phyloP scores from a whole-genome alignment of 1,140 invertebrate genomes.

The Achatina immaculata region DNA sequence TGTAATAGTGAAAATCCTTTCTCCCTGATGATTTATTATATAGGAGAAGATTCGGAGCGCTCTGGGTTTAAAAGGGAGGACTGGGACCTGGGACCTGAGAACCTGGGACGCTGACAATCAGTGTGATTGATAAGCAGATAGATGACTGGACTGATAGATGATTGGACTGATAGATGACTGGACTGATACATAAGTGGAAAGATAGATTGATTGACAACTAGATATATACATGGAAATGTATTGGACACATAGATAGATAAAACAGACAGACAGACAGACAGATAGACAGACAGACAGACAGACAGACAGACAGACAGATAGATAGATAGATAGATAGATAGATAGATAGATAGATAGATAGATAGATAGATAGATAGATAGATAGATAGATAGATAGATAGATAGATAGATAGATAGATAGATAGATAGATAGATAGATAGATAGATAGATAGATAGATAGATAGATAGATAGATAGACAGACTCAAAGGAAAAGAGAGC shows the following conservation, averaged over 20 bases:
- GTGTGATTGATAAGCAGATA: background rate
- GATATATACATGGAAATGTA: background rate
- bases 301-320: no score
- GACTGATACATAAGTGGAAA: background rate
- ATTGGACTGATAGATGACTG: background rate
- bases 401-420: conserved; percentile 4
- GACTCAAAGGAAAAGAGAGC: no score
- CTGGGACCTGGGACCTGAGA: no score
- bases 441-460: conserved; percentile 4
- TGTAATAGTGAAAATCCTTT: no score
- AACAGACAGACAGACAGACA: no score
- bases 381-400: conserved; percentile 4
- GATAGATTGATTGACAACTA: background rate
- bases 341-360: background rate
- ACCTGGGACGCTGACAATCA: no score
- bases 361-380: conserved; percentile 4
- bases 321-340: background rate
- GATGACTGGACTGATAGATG: background rate
- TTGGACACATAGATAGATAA: background rate
- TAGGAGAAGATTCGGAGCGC: no score
- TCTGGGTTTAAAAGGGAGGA: no score
- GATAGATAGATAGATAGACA: no score
- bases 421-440: conserved; percentile 4
- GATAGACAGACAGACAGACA: no score
- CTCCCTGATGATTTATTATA: no score